Evolutionary conservation across 2,888 invertebrate genomes (phyloP), one percentile per base, ranked within the genome.

Genomic region (Pinctada fucata): DNA sequence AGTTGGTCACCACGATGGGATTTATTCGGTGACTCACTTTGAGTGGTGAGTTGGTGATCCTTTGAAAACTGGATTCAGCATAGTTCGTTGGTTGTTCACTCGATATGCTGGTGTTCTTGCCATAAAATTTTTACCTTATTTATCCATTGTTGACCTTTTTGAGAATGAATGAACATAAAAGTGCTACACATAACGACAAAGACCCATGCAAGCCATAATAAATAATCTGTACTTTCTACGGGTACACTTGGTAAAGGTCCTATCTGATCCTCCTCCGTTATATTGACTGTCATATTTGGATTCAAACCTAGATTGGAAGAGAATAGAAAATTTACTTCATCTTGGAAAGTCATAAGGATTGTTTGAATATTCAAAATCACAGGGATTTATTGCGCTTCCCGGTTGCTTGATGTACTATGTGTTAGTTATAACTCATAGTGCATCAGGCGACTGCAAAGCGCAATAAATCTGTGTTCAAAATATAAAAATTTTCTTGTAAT

Each of bases 231-330:
- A 85, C 96, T 96, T 85, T 95, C 94, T 4, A 95, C 95, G 0
- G 96, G 95, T n/a, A 94, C 94, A 91, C 96, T 96, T 0, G 96
- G 94, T 13, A 98, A 94, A 0, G 98, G 98, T 0, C 97, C 96
- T 8, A 84, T 69, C 68, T 85, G 88, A 79, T 93, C 92, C 3
- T 79, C 82, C 5, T 89, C 88, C 63, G 87, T 85, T 45, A 90
- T 81, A 65, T 83, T 84, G 31, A 89, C 87, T 64, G 86, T 83
- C 10, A 58, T 76, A 78, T 89, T 86, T 2, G 89, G 84, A 64
- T 88, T 87, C 65, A 90, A 73, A 78, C 90, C 90, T 90, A 80
- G 3, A 82, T 76, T 71, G 64, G 63, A 45, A 72, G 52, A 73
- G 63, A 63, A 69, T 49, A 16, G 45, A 31, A 31, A 31, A 31